These are phyloP conservation scores for Drosophila nikananu DNA, from an alignment of 1,140 invertebrate species.

Conservation along the genomic window DNA sequence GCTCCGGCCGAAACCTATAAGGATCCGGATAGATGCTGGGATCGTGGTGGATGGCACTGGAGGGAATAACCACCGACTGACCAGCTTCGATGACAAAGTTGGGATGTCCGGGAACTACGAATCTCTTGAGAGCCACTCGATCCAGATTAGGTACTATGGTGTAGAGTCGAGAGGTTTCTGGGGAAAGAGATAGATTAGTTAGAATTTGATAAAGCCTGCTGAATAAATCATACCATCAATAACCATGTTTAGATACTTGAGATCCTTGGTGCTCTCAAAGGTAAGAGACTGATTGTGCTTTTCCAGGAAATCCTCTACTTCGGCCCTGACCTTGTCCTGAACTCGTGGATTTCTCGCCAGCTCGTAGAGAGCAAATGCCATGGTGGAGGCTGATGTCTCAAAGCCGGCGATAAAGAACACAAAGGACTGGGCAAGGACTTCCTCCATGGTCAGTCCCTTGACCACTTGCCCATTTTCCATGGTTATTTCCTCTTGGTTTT, in stretches of 20 bases:
- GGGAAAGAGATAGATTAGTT: neutral
- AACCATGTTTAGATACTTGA: slow-evolving; percentile 87
- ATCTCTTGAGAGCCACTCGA: slow-evolving; percentile 87
- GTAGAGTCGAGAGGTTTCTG: slow-evolving; percentile 89
- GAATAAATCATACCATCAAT: slow-evolving; percentile 37
- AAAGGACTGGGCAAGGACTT: slow-evolving; percentile 80
- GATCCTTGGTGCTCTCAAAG: slow-evolving; percentile 86
- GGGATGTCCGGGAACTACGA: slow-evolving; percentile 87
- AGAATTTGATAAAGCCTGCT: accelerated
- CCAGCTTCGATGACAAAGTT: slow-evolving; percentile 87
- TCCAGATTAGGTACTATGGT: slow-evolving; percentile 88
- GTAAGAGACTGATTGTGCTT: slow-evolving; percentile 85
- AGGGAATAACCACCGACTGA: slow-evolving; percentile 87
- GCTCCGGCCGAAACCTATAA: slow-evolving; percentile 87
- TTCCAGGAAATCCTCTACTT: slow-evolving; percentile 86
- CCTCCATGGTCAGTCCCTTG: slow-evolving; percentile 54
- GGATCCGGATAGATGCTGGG: slow-evolving; percentile 87
- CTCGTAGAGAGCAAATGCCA: slow-evolving; percentile 87
- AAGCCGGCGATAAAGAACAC: slow-evolving; percentile 88
- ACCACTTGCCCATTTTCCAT: slow-evolving; percentile 38
- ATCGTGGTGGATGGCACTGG: slow-evolving; percentile 87
- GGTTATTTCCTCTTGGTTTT: slow-evolving; percentile 46
- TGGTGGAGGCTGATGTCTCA: slow-evolving; percentile 88
- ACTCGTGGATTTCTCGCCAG: slow-evolving; percentile 87
- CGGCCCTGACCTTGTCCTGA: slow-evolving; percentile 87